Evolutionary conservation across 2,113 vertebrate species (phyloP).

Genomic region (human (Homo sapiens)): DNA sequence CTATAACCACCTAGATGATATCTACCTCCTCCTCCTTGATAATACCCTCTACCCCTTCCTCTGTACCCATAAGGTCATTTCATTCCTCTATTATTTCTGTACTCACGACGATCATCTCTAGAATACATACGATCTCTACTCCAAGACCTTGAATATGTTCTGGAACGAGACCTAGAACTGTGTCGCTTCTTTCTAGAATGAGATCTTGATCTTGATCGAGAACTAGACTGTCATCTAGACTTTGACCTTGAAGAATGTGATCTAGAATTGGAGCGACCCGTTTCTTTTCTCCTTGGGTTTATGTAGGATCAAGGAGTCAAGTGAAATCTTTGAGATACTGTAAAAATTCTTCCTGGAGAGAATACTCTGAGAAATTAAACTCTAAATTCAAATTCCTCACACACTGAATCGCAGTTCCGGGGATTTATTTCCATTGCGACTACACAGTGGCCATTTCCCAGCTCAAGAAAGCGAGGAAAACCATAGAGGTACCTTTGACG

Average conservation of each 20-base stretch:
- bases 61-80: constrained; percentile 91
- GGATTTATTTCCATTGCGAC: constrained; percentile 57
- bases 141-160: constrained; percentile 91
- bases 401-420: constrained; percentile 12
- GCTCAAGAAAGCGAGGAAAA: constrained; percentile 66
- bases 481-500: constrained; percentile 69
- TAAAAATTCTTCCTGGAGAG: constrained; percentile 63
- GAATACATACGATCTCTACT: constrained; percentile 92
- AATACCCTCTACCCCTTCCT: constrained; percentile 91
- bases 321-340: constrained; percentile 41
- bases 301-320: constrained; percentile 44
- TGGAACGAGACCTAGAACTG: constrained; percentile 92
- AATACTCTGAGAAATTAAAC: constrained; percentile 65
- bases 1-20: constrained; percentile 91
- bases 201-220: constrained; percentile 89
- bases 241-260: constrained; percentile 91
- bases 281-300: constrained; percentile 80
- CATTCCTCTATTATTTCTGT: constrained; percentile 92
- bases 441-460: constrained; percentile 79
- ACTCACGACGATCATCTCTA: constrained; percentile 92
- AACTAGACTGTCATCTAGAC: constrained; percentile 89
- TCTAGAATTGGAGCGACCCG: constrained; percentile 91
- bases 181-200: constrained; percentile 92
- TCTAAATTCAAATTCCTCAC: constrained; percentile 70
- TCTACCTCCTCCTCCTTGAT: constrained; percentile 90